These are phyloP conservation scores for Platichthys flesus DNA, from an alignment of 2,113 vertebrate species.

Conservation along the genomic window DNA sequence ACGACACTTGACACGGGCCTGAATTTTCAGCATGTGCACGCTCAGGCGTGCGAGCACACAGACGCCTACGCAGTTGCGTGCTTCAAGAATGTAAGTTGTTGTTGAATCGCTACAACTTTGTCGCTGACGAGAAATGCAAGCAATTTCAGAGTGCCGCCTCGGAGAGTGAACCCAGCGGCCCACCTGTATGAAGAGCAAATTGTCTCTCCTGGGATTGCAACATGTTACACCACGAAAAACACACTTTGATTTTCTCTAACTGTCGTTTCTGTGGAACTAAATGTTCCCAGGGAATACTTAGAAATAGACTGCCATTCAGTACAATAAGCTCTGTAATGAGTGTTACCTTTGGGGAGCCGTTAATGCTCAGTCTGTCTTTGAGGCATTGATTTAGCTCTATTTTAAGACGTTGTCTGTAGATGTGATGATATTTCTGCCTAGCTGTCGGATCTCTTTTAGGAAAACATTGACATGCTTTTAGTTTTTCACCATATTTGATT, in stretches of 20 bases:
- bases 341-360: not conserved
- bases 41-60: not conserved
- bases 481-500: no score
- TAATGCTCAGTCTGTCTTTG: not conserved
- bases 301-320: not conserved
- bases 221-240: no score
- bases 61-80: not conserved
- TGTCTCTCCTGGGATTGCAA: no score
- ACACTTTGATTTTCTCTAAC: not conserved
- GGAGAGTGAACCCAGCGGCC: constrained; percentile 13
- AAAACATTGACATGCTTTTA: not conserved
- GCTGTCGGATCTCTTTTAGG: not conserved
- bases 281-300: not conserved
- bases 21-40: constrained; percentile 14
- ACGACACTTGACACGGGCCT: not conserved
- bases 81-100: constrained; percentile 11
- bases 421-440: not conserved
- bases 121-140: not conserved
- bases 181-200: no score
- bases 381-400: not conserved
- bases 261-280: not conserved
- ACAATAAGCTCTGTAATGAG: not conserved
- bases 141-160: constrained; percentile 25
- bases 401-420: not conserved
- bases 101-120: not conserved